Conservation (phyloP, 2,113 vertebrate species). For the Myotis brandtii region DNA sequence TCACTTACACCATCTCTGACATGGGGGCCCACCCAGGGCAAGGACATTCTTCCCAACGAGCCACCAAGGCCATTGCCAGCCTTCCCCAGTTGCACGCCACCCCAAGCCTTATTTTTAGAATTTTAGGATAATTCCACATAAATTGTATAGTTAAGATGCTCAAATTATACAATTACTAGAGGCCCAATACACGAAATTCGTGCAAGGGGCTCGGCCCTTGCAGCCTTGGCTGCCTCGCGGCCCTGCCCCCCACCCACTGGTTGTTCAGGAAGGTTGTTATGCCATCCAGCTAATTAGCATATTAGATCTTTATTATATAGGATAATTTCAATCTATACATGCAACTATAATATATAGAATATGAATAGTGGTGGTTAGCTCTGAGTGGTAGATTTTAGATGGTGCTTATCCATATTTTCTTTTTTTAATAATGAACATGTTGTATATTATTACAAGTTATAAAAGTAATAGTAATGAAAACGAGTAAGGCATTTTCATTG, state of each 20-base stretch:
- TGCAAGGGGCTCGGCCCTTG: no score
- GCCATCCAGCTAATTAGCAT: no score
- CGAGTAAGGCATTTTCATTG: neutral
- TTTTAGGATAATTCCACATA: constrained; percentile 4
- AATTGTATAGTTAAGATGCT: neutral
- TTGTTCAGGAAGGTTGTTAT: no score
- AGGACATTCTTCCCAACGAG: neutral
- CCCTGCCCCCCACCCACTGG: no score
- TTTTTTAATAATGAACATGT: neutral
- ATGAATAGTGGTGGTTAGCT: neutral
- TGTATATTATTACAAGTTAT: neutral
- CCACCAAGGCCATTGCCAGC: neutral
- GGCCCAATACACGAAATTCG: no score
- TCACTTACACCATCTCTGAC: no score
- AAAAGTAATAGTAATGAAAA: neutral
- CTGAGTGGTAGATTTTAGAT: neutral
- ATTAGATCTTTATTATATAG: no score
- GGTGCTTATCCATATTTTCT: neutral
- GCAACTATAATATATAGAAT: neutral
- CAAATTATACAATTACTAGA: neutral
- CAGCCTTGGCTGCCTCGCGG: no score
- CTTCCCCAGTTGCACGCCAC: no score
- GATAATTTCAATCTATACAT: constrained; percentile 33
- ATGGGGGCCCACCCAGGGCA: fast-evolving
- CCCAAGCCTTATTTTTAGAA: neutral